phyloP scores from a whole-genome alignment of 2,797 vertebrate genomes.

The Mycteria americana region DNA sequence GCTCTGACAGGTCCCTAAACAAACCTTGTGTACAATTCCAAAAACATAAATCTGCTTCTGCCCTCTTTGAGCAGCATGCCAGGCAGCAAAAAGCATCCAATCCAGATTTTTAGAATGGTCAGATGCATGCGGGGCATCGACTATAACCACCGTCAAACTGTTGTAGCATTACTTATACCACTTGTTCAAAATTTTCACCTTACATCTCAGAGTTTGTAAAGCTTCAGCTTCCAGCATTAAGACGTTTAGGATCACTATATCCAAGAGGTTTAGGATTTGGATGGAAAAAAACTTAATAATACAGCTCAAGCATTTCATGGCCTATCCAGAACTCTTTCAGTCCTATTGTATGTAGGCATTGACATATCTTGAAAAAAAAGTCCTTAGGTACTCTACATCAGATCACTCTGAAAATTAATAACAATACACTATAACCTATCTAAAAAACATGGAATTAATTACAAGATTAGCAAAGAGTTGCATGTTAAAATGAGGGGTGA shows the following conservation, averaged over 20 bases:
- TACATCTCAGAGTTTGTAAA: neutral
- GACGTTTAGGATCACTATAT: neutral
- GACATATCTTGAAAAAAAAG: neutral
- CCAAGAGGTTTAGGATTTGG: neutral
- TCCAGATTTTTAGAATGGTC: accelerated
- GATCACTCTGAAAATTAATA: neutral
- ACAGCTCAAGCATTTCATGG: neutral
- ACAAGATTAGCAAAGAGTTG: neutral
- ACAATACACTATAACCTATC: neutral
- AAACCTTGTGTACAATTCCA: neutral
- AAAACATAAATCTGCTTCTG: neutral
- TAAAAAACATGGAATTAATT: neutral
- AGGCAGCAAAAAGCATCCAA: neutral
- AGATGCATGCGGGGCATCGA: neutral
- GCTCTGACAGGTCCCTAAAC: neutral
- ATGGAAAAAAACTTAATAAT: neutral
- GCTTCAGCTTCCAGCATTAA: neutral
- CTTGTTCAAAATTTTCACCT: neutral
- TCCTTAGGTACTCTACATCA: neutral
- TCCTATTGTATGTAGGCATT: neutral
- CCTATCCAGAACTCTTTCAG: neutral
- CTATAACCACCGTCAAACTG: neutral
- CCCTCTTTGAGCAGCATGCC: neutral
- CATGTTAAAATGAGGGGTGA: neutral
- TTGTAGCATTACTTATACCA: accelerated